phyloP scores from a whole-genome alignment of 2,888 invertebrate species.

The Sinodicranocentrus sp. region DNA sequence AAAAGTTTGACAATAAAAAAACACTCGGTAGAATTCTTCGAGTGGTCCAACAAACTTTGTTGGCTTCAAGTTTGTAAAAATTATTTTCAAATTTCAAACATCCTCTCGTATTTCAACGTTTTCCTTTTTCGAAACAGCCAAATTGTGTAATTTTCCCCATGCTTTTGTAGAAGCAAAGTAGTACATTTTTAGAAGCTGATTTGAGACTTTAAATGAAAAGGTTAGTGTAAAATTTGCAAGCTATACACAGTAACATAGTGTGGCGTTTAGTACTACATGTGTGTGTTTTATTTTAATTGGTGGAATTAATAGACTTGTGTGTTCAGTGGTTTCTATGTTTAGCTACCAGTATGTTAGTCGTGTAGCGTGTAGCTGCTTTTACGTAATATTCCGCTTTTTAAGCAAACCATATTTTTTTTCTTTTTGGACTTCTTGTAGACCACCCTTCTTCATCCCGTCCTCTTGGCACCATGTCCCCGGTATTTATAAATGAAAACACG shows the following conservation, averaged over 20 bases:
- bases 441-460: conserved; percentile 52
- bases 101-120: too few relatives aligned
- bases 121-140: too few relatives aligned
- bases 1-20: too few relatives aligned
- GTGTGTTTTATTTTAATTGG: background rate
- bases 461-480: conserved; percentile 78
- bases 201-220: too few relatives aligned
- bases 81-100: too few relatives aligned
- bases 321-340: too few relatives aligned
- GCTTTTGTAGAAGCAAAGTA: too few relatives aligned
- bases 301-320: too few relatives aligned
- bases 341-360: background rate
- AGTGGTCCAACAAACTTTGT: too few relatives aligned
- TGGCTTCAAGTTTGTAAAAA: too few relatives aligned
- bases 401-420: background rate
- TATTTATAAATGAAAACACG: conserved; percentile 81
- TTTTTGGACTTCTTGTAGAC: conserved; percentile 1
- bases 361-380: background rate
- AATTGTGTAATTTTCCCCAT: too few relatives aligned
- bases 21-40: background rate
- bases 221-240: background rate
- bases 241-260: background rate
- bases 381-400: background rate
- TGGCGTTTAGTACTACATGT: background rate
- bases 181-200: too few relatives aligned